phyloP scores from a whole-genome alignment of 1,140 invertebrate genomes.

The Calycopis cecrops region DNA sequence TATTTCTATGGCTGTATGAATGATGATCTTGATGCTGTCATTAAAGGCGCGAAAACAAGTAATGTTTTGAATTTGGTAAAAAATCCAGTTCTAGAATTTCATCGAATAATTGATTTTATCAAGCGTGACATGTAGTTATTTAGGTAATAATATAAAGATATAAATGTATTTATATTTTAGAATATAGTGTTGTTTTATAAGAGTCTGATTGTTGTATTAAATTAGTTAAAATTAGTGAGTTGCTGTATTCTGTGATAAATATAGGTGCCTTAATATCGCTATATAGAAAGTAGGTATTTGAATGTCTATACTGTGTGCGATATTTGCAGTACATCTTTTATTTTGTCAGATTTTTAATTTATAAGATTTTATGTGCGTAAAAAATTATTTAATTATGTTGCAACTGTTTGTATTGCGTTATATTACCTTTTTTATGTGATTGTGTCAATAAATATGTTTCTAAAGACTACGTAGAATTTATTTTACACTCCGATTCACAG shows the following conservation, averaged over 20 bases:
- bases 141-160: no score
- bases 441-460: constrained; percentile 34
- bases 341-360: constrained; percentile 7
- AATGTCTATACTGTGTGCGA: background rate
- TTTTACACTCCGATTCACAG: constrained; percentile 14
- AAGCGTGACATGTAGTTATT: background rate
- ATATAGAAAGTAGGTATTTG: background rate
- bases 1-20: no score
- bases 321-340: constrained; percentile 2
- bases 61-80: no score
- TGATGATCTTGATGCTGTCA: no score
- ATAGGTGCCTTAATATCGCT: constrained; percentile 48
- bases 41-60: no score
- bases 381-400: background rate
- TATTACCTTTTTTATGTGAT: constrained; percentile 29
- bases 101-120: background rate
- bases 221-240: constrained; percentile 29
- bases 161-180: constrained; percentile 8
- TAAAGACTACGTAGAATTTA: constrained; percentile 22
- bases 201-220: constrained; percentile 16
- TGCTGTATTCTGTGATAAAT: constrained; percentile 57
- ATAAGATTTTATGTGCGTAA: constrained; percentile 9
- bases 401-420: constrained; percentile 12
- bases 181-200: background rate
- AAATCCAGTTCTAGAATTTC: no score